Percentiles rank a stretch among this genome's conserved stretches.
Evolutionary conservation across 2,888 invertebrate species (phyloP).

Genomic region (Encarsia formosa): DNA sequence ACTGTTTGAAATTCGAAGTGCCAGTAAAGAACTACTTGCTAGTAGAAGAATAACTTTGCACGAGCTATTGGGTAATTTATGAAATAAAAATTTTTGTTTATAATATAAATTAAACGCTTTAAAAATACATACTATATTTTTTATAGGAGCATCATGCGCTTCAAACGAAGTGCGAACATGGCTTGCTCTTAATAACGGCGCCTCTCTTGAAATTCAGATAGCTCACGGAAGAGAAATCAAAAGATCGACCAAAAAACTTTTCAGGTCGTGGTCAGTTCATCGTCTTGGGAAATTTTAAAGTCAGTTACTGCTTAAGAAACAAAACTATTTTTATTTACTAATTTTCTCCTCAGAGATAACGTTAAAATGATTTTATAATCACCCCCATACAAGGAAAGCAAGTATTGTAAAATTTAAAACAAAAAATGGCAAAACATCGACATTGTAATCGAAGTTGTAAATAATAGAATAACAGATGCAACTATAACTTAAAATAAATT

Average conservation of each 20-base stretch:
- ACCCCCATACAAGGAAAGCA: too few relatives aligned
- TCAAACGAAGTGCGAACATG: slow-evolving; percentile 48
- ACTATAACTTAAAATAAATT: too few relatives aligned
- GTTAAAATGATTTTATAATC: too few relatives aligned
- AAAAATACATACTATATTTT: not conserved
- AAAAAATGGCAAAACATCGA: too few relatives aligned
- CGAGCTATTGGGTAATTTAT: slow-evolving; percentile 50
- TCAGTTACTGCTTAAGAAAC: too few relatives aligned
- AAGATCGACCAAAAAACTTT: slow-evolving; percentile 45
- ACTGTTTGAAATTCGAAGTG: slow-evolving; percentile 52
- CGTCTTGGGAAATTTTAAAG: slow-evolving; percentile 49
- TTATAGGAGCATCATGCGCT: slow-evolving; percentile 40
- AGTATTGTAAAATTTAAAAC: too few relatives aligned
- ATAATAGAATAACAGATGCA: too few relatives aligned
- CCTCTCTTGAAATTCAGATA: slow-evolving; percentile 48
- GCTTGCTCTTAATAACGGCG: slow-evolving; percentile 49
- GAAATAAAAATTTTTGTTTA: too few relatives aligned
- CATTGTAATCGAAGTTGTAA: too few relatives aligned
- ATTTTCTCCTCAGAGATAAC: too few relatives aligned
- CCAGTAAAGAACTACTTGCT: slow-evolving; percentile 52
- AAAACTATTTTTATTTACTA: too few relatives aligned
- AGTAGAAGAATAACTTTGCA: slow-evolving; percentile 50
- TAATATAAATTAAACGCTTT: not conserved
- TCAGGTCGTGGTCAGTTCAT: slow-evolving; percentile 52
- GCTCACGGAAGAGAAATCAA: slow-evolving; percentile 48